Evolutionary conservation across 2,113 vertebrate genomes (phyloP), one percentile per base, ranked within the genome.

Genomic region (Calyptomena viridis): DNA sequence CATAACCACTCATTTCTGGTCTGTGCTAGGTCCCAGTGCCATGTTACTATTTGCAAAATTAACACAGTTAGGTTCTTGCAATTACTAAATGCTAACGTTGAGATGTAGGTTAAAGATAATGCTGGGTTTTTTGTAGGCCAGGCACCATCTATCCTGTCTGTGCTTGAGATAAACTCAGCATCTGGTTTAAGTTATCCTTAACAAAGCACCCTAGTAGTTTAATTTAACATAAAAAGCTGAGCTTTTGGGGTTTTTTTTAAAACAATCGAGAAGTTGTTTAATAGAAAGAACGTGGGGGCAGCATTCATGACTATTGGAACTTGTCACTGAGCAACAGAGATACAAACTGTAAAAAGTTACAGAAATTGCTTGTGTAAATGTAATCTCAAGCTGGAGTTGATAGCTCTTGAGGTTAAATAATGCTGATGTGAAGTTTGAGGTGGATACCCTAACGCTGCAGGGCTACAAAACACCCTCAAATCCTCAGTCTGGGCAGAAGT

Each of bases 81-180:
- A 12, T 93, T 92, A 59, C 68, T 75, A 87, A 95, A 94, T 77
- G 80, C 76, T 91, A 78, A 72, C 64, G 8, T 52, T 2, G 27
- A 96, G 92, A 95, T 94, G 69, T 93, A 96, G 90, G 93, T 96
- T 96, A 90, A 88, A 93, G 92, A 96, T 96, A 94, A 91, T 1
- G 0, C 17, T 93, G 74, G n/a, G n/a, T 64, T 96, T 97, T 94
- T 59, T 78, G 52, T 94, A 90, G 88, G 64, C 85, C 68, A 63
- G 63, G 30, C 20, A 35, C 25, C 62, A 50, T n/a, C 52, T 86
- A 2, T 69, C 27, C 33, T 14, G 4, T 76, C 72, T 78, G 35
- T 81, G 40, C 35, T 86, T 0, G 2, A 90, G 88, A 89, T 80
- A 90, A 88, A n/a, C n/a, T n/a, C n/a, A n/a, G n/a, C n/a, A n/a